These are phyloP conservation scores for Cuculus canorus DNA, from an alignment of 2,797 vertebrate genomes.

Conservation along the genomic window DNA sequence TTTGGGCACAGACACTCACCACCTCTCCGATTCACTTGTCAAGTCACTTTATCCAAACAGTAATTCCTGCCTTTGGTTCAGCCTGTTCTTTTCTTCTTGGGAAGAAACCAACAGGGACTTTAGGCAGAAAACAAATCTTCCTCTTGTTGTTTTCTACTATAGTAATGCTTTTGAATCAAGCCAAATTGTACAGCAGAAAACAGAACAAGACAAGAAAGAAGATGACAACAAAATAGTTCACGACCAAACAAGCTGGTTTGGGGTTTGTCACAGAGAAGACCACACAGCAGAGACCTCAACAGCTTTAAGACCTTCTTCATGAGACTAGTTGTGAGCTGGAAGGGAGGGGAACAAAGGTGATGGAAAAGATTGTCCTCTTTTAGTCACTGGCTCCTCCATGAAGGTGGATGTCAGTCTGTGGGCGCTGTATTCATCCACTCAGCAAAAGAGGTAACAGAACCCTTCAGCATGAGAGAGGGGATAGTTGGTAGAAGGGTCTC, in stretches of 20 bases:
- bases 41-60: background rate
- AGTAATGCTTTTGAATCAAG: background rate
- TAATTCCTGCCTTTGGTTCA: conserved; percentile 47
- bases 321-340: background rate
- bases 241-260: background rate
- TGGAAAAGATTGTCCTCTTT: background rate
- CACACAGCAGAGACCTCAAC: conserved; percentile 9
- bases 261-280: background rate
- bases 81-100: conserved; percentile 24
- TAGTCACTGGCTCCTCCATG: background rate
- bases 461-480: background rate
- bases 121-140: conserved; percentile 39
- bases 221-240: background rate
- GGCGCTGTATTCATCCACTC: background rate
- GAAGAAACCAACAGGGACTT: background rate
- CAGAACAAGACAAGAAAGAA: background rate
- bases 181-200: background rate
- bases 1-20: rapidly evolving
- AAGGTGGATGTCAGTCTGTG: background rate
- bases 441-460: background rate
- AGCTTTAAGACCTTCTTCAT: background rate
- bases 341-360: background rate
- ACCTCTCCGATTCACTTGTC: conserved; percentile 7
- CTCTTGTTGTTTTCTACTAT: background rate
- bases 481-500: background rate